Conservation (phyloP, 2,888 invertebrate species). For the Morpho achilles region DNA sequence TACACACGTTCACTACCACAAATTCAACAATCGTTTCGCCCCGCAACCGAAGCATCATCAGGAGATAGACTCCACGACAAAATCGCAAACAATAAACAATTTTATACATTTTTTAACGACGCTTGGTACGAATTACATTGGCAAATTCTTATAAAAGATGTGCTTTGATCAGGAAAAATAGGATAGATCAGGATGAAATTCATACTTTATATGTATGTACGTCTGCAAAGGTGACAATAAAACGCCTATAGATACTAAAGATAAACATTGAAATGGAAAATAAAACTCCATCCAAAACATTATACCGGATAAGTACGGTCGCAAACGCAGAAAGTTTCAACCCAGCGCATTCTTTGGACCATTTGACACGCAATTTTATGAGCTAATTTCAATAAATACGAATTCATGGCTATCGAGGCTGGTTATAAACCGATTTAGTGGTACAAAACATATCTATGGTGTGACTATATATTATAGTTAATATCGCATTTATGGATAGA, state of each 20-base stretch:
- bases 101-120: too few relatives aligned
- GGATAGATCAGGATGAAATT: neutral
- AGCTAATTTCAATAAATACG: constrained; percentile 49
- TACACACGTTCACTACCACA: too few relatives aligned
- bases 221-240: constrained; percentile 14
- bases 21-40: too few relatives aligned
- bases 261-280: constrained; percentile 20
- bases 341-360: constrained; percentile 45
- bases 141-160: too few relatives aligned
- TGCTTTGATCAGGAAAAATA: neutral
- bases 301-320: constrained; percentile 42
- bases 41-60: too few relatives aligned
- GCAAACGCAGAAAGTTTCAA: constrained; percentile 32
- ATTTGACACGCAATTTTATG: constrained; percentile 60
- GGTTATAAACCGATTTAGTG: constrained; percentile 19
- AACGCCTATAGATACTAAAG: constrained; percentile 16
- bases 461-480: too few relatives aligned
- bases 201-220: too few relatives aligned
- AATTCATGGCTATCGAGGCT: constrained; percentile 42
- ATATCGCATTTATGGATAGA: too few relatives aligned
- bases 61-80: too few relatives aligned
- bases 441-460: neutral
- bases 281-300: constrained; percentile 28
- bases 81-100: too few relatives aligned
- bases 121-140: too few relatives aligned